phyloP scores from a whole-genome alignment of 2,888 invertebrate genomes.

The Scaeva pyrastri region DNA sequence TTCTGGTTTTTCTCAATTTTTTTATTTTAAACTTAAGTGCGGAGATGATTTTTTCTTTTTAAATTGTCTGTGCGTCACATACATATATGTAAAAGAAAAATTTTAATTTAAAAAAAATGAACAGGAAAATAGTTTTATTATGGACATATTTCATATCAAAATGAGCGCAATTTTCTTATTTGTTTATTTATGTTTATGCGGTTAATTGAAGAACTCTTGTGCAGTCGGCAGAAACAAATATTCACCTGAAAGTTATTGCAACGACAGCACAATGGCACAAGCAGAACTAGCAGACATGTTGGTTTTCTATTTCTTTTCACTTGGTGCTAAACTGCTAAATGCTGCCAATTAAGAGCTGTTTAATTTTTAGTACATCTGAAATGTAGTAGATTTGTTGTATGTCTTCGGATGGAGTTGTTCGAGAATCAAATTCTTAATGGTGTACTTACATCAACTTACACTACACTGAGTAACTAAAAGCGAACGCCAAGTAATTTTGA shows the following conservation, averaged over 20 bases:
- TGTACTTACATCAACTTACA: too few relatives aligned
- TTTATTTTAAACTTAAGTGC: background rate
- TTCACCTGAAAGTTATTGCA: conserved; percentile 34
- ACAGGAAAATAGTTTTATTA: background rate
- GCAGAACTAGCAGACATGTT: conserved; percentile 7
- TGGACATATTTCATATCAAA: conserved; percentile 10
- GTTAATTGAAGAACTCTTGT: background rate
- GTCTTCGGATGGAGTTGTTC: background rate
- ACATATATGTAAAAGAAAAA: conserved; percentile 7
- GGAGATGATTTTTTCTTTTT: background rate
- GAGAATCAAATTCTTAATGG: background rate
- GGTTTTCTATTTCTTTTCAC: conserved; percentile 12
- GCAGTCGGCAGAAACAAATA: background rate
- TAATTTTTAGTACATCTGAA: background rate
- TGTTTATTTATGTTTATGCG: conserved; percentile 14
- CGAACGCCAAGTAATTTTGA: too few relatives aligned
- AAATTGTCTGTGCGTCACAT: conserved; percentile 3
- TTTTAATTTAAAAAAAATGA: background rate
- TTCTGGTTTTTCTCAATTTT: background rate
- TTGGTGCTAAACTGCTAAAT: background rate
- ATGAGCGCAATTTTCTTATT: conserved; percentile 1
- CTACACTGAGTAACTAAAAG: too few relatives aligned
- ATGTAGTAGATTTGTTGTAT: background rate
- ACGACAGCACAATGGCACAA: conserved; percentile 30
- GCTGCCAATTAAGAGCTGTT: background rate